A percentile compares a stretch with the other conserved stretches of the same genome.
Conservation (phyloP, 2,888 invertebrate genomes). For the Synergus gifuensis region DNA sequence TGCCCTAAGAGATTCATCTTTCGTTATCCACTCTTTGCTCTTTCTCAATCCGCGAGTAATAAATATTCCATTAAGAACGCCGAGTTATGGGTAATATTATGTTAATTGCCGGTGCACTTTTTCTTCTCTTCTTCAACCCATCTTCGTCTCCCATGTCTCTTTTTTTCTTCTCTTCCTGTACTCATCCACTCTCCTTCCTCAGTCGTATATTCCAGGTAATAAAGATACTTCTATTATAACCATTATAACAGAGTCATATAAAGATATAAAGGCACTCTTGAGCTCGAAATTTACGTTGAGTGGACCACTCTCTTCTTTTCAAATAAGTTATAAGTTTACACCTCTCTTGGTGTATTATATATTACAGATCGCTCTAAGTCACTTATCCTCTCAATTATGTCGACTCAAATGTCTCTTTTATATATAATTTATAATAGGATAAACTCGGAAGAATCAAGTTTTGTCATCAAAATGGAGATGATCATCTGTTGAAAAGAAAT, state of each 20-base stretch:
- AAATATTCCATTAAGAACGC: slow-evolving; percentile 66
- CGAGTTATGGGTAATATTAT: slow-evolving; percentile 61
- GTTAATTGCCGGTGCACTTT: slow-evolving; percentile 57
- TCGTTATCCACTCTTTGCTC: slow-evolving; percentile 19
- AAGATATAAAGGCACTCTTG: not conserved
- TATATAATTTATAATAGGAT: not conserved
- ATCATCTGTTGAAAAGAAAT: not conserved
- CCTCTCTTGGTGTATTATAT: slow-evolving; percentile 7
- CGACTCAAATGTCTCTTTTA: not conserved
- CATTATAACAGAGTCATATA: slow-evolving; percentile 3
- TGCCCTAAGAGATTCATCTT: slow-evolving; percentile 18
- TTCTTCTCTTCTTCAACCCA: slow-evolving; percentile 25
- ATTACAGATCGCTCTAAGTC: slow-evolving; percentile 4
- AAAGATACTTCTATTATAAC: slow-evolving; percentile 63
- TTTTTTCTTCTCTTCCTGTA: slow-evolving; percentile 32
- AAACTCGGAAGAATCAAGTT: not conserved
- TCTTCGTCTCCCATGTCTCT: slow-evolving; percentile 37
- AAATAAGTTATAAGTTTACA: not conserved
- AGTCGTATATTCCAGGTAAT: slow-evolving; percentile 54
- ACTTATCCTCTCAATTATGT: slow-evolving; percentile 31
- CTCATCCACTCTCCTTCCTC: not conserved
- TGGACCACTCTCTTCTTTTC: not conserved
- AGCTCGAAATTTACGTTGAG: slow-evolving; percentile 5
- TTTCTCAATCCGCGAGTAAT: slow-evolving; percentile 50
- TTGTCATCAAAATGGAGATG: not conserved